These are phyloP conservation scores for Choloepus didactylus DNA, from an alignment of 2,797 vertebrate species.

Conservation along the genomic window DNA sequence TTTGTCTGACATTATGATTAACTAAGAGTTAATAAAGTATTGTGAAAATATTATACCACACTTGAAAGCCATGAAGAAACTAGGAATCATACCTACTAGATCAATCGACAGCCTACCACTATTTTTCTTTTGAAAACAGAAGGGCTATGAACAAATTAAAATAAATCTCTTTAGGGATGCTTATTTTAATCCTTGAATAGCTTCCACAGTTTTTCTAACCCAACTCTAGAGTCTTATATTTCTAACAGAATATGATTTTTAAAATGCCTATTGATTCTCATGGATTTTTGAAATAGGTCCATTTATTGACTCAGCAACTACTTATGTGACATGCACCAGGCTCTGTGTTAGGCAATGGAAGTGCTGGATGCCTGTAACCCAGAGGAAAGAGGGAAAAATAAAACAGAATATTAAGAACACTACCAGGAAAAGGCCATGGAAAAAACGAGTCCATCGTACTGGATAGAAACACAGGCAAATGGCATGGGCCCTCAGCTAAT, in stretches of 20 bases:
- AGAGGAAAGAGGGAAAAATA: neutral
- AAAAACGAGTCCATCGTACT: neutral
- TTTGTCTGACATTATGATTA: neutral
- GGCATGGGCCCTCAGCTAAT: neutral
- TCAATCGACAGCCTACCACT: neutral
- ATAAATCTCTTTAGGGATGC: neutral
- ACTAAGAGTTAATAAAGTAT: neutral
- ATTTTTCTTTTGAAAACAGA: neutral
- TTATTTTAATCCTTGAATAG: neutral
- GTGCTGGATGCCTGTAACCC: neutral
- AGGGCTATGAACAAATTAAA: conserved; percentile 6
- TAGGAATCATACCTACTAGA: neutral
- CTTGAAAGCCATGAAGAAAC: neutral
- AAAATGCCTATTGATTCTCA: neutral
- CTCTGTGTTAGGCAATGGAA: neutral
- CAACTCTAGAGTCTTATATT: neutral
- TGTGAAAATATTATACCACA: neutral
- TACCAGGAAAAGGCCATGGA: neutral
- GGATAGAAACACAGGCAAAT: neutral
- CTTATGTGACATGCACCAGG: neutral
- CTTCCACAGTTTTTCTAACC: neutral
- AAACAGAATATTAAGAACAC: neutral
- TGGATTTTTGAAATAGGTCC: neutral
- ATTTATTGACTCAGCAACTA: neutral
- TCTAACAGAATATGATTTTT: conserved; percentile 7